Percentiles rank a stretch among this genome's conserved stretches.
phyloP scores from a whole-genome alignment of 1,140 invertebrate species.

The Aleiodes sp. region DNA sequence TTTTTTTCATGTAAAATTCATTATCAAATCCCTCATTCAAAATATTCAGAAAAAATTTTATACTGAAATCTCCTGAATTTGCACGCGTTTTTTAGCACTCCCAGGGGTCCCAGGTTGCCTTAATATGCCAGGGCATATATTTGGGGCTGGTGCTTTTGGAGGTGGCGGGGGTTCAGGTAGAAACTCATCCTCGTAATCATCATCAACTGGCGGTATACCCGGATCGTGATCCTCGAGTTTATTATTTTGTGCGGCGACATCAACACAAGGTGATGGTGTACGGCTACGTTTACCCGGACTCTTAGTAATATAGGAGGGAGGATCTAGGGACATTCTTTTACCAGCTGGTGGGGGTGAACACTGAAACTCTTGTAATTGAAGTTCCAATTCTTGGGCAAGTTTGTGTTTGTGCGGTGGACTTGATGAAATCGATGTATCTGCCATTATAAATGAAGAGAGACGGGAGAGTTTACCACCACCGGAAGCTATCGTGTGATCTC shows the following conservation, averaged over 20 bases:
- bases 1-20: neutral
- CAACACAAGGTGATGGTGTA: conserved; percentile 65
- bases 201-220: conserved; percentile 66
- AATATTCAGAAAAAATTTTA: conserved; percentile 59
- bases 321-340: conserved; percentile 61
- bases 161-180: conserved; percentile 77
- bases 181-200: conserved; percentile 63
- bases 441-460: conserved; percentile 63
- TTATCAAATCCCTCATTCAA: conserved; percentile 25
- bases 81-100: conserved; percentile 83
- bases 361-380: conserved; percentile 74
- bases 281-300: conserved; percentile 63
- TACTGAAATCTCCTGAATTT: conserved; percentile 89
- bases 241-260: conserved; percentile 67
- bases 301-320: conserved; percentile 64
- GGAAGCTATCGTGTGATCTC: conserved; percentile 65
- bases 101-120: conserved; percentile 72
- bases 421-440: conserved; percentile 56
- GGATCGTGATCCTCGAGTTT: conserved; percentile 60
- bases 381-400: conserved; percentile 73
- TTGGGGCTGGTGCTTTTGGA: conserved; percentile 67
- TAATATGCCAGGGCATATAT: conserved; percentile 69
- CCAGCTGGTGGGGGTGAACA: conserved; percentile 69
- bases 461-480: conserved; percentile 68
- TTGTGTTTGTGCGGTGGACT: conserved; percentile 71